Evolutionary conservation across 2,113 vertebrate species (phyloP).

Genomic region (Ameiurus melas): DNA sequence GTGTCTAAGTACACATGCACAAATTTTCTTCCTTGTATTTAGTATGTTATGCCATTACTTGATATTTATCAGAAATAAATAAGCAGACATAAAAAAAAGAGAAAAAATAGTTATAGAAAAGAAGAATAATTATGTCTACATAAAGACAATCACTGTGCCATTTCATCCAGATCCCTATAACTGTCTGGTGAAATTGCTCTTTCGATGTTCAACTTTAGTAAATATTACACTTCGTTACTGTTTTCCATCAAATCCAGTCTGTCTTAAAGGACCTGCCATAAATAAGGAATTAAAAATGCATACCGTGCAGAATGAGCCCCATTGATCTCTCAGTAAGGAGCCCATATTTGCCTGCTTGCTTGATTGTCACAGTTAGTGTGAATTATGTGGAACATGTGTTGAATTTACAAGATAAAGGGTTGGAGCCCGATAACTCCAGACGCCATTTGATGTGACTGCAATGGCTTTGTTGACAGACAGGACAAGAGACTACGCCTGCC

Average conservation of each 20-base stretch:
- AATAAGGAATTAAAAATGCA: constrained; percentile 66
- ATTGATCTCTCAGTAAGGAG: constrained; percentile 61
- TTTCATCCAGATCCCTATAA: constrained; percentile 34
- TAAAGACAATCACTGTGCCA: background rate
- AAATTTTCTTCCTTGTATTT: background rate
- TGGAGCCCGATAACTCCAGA: constrained; percentile 45
- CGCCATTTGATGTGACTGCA: constrained; percentile 48
- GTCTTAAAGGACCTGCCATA: constrained; percentile 60
- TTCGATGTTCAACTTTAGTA: constrained; percentile 38
- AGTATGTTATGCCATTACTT: background rate
- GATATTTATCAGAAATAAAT: background rate
- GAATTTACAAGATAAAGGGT: constrained; percentile 60
- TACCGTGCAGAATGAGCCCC: constrained; percentile 57
- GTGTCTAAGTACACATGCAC: background rate
- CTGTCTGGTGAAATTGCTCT: constrained; percentile 10
- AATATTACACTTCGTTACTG: constrained; percentile 46
- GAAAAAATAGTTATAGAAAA: background rate
- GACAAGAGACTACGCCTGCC: constrained; percentile 26
- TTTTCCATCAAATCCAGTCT: constrained; percentile 48
- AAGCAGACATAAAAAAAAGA: background rate
- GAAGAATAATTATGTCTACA: background rate
- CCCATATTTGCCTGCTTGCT: constrained; percentile 44
- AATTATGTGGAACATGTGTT: constrained; percentile 61
- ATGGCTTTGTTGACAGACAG: constrained; percentile 55
- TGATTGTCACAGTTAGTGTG: constrained; percentile 58